Percentiles rank a stretch among this genome's conserved stretches.
These are phyloP conservation scores for Campopleginae sp. DNA, from an alignment of 2,888 invertebrate genomes.

Conservation along the genomic window DNA sequence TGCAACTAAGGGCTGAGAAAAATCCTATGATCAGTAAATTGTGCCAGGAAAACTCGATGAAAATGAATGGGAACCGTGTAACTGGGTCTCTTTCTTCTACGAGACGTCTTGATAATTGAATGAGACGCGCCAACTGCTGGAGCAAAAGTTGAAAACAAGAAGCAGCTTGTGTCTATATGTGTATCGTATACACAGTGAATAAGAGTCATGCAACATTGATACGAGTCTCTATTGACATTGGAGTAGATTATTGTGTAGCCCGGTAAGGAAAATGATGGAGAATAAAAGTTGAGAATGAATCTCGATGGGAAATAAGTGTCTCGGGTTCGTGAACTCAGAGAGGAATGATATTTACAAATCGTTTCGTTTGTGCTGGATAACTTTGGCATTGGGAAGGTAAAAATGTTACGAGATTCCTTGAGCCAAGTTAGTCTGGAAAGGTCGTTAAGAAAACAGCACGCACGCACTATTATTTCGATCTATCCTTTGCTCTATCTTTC, in stretches of 20 bases:
- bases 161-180: background rate
- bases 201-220: conserved; percentile 41
- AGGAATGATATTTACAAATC: conserved; percentile 23
- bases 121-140: background rate
- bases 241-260: conserved; percentile 5
- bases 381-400: conserved; percentile 11
- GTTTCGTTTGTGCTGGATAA: background rate
- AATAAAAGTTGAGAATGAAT: conserved; percentile 17
- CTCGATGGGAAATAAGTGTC: conserved; percentile 17
- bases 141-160: background rate
- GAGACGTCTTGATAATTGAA: conserved; percentile 18
- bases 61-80: background rate
- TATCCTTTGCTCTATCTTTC: background rate
- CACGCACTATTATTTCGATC: background rate
- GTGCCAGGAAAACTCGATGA: background rate
- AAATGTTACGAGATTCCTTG: conserved; percentile 27
- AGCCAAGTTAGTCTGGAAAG: conserved; percentile 4
- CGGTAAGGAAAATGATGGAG: background rate
- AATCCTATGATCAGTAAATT: background rate
- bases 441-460: conserved; percentile 31
- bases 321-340: background rate
- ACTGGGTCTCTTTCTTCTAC: background rate
- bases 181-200: conserved; percentile 6
- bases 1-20: background rate
- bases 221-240: conserved; percentile 38